Conservation (phyloP, 1,140 invertebrate genomes). For the Orchestia grillus region DNA sequence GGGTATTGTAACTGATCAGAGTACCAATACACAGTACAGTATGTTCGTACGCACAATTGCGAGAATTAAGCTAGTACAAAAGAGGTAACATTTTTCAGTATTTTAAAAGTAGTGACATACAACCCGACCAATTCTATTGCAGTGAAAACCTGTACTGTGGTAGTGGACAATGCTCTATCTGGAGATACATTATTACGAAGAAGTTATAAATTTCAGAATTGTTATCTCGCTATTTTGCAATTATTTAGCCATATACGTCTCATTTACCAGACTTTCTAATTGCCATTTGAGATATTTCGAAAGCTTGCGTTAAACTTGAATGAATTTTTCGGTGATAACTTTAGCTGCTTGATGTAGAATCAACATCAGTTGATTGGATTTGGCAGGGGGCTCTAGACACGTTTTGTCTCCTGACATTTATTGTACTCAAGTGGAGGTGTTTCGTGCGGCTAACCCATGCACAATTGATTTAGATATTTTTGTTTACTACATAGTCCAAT, state of each 20-base stretch:
- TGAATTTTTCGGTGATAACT: neutral
- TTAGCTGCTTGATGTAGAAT: neutral
- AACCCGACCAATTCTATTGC: neutral
- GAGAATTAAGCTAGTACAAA: neutral
- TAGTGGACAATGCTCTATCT: too few relatives aligned
- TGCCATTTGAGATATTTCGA: neutral
- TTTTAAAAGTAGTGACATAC: neutral
- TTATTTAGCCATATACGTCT: neutral
- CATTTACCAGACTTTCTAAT: neutral
- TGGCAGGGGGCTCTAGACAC: neutral
- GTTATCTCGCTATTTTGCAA: neutral
- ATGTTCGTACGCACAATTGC: neutral
- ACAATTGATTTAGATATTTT: too few relatives aligned
- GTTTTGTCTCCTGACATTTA: neutral
- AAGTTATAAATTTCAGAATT: too few relatives aligned
- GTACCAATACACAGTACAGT: too few relatives aligned
- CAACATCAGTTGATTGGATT: neutral
- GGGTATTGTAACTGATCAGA: too few relatives aligned
- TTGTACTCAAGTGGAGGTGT: neutral
- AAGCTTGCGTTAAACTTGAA: neutral
- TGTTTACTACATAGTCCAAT: too few relatives aligned
- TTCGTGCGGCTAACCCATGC: too few relatives aligned
- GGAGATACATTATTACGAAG: too few relatives aligned
- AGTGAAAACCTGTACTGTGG: neutral
- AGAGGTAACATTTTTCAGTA: neutral